Evolutionary conservation across 2,113 vertebrate species (phyloP), one percentile per base, ranked within the genome.

Genomic region (Chionis minor): DNA sequence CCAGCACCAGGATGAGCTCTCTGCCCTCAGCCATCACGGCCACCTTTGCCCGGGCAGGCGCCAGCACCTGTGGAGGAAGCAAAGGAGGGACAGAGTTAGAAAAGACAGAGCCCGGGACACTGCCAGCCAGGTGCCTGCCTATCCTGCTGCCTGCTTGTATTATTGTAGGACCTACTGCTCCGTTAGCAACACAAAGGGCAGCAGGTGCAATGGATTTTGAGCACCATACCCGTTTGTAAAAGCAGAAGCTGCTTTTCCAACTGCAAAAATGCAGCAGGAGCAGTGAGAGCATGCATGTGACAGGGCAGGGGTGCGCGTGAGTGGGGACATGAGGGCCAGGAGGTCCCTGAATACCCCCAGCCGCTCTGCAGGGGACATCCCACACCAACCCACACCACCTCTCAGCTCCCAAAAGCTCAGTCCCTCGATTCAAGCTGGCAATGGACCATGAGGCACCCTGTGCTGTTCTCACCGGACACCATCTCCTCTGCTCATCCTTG

Each of bases 1-100:
- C 91, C 92, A 97, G 92, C 91, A 96, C 86, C 96, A 97, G 81
- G 73, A 97, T 0, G 5, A 97, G 96, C 61, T 96, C 95, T n/a
- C 9, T 92, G 91, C 94, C 95, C 88, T 97, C 96, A 0, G 86
- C 94, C 26, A 2, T 78, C 77, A 97, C 95, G 0, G 95, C 89
- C 91, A 97, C 80, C 83, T 92, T 78, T 5, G 88, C 94, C 42
- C 4, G 59, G 42, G 91, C 79, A 47, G 96, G 92, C 0, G 71
- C 59, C 2, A 14, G 86, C 42, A 63, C 65, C 96, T 97, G 33
- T 0, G 2, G 42, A 83, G 51, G 38, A 67, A 14, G 51, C 9
- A 40, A 55, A 91, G 55, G 80, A 80, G 24, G 40, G 33, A 54
- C 0, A 7, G 20, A 27, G 32, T 94, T 10, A 86, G 91, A 10